Evolutionary conservation across 2,797 vertebrate genomes (phyloP).

Genomic region (Coccyzus lansbergi): DNA sequence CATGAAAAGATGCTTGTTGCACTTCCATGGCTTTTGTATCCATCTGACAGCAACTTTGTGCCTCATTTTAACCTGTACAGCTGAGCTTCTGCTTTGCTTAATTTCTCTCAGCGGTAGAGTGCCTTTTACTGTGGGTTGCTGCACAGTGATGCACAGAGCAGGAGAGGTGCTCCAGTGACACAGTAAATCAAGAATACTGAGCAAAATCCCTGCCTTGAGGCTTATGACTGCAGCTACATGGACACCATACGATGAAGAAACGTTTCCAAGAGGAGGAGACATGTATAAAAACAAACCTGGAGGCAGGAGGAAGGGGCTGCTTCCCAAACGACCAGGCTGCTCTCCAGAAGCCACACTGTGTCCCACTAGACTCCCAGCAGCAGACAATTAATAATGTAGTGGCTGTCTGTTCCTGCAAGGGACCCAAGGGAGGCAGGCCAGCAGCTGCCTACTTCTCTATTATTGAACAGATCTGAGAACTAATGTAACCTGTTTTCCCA

Average conservation of each 20-base stretch:
- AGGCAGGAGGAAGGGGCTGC: background rate
- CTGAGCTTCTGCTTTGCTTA: background rate
- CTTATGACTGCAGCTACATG: background rate
- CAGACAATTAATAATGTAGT: slow-evolving; percentile 50
- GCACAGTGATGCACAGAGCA: fast-evolving
- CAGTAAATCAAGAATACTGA: background rate
- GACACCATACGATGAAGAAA: fast-evolving
- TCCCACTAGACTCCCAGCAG: background rate
- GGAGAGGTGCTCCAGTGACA: background rate
- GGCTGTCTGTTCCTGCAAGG: slow-evolving; percentile 22
- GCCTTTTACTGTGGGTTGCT: background rate
- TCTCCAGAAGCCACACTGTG: background rate
- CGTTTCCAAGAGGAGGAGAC: background rate
- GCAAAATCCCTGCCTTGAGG: background rate
- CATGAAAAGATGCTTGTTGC: background rate
- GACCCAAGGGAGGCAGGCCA: slow-evolving; percentile 4
- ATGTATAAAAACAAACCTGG: background rate
- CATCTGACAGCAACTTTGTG: fast-evolving
- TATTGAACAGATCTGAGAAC: slow-evolving; percentile 53
- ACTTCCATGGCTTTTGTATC: background rate
- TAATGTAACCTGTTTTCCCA: slow-evolving; percentile 33
- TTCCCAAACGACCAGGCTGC: background rate
- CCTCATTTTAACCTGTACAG: background rate
- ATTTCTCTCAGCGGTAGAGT: background rate
- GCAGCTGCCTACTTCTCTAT: slow-evolving; percentile 59